Percentiles rank a stretch among this genome's conserved stretches.
These are phyloP conservation scores for Siniperca chuatsi DNA, from an alignment of 2,113 vertebrate species.

Conservation along the genomic window DNA sequence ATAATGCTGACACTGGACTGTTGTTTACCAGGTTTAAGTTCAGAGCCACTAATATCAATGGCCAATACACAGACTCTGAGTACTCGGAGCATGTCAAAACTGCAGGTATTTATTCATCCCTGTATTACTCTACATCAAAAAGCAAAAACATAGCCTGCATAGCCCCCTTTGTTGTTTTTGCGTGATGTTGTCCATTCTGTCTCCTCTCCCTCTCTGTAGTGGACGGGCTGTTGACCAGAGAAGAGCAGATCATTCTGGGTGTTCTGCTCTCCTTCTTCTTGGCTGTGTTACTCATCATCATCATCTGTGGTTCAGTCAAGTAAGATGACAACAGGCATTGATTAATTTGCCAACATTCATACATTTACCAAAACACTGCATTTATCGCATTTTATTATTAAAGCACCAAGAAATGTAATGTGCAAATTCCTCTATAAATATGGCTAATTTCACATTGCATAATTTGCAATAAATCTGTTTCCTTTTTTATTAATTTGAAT, in stretches of 20 bases:
- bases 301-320: slow-evolving; percentile 93
- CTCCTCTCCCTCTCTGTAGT: slow-evolving; percentile 75
- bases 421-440: background rate
- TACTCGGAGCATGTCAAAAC: slow-evolving; percentile 94
- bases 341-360: slow-evolving; percentile 12
- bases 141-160: background rate
- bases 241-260: slow-evolving; percentile 94
- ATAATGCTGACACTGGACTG: background rate
- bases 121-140: background rate
- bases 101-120: slow-evolving; percentile 85
- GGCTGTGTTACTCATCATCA: slow-evolving; percentile 89
- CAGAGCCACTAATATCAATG: slow-evolving; percentile 92
- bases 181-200: background rate
- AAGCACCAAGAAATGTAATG: background rate
- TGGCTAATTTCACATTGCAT: background rate
- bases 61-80: slow-evolving; percentile 95
- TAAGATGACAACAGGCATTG: slow-evolving; percentile 74
- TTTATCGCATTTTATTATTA: background rate
- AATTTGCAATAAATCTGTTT: background rate
- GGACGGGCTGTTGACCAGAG: slow-evolving; percentile 87
- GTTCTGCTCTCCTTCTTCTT: slow-evolving; percentile 93
- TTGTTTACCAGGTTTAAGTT: slow-evolving; percentile 92
- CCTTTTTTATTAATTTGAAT: background rate
- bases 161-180: background rate
- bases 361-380: background rate